Evolutionary conservation across 2,888 invertebrate species (phyloP), one percentile per base, ranked within the genome.

Genomic region (Plutella xylostella): DNA sequence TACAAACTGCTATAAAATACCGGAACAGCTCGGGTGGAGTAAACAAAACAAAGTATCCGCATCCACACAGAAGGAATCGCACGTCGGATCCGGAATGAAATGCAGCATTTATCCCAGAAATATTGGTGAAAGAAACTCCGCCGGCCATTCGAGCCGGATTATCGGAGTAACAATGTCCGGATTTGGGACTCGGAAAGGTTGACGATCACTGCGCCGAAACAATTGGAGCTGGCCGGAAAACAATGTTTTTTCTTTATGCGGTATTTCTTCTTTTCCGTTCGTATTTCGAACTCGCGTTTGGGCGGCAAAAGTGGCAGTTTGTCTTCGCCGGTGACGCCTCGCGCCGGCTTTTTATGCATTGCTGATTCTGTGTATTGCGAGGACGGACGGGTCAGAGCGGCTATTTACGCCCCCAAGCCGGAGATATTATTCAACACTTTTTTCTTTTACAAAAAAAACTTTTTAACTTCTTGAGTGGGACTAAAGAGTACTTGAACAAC

Each of bases 91-190:
- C 25, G 39, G 25, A 39, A 39, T 51, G 45, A 49, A 52, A 49
- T 43, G 49, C 19, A 42, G 42, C 42, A 47, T 47, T 47, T 46
- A 44, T 48, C 42, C 46, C 25, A 50, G 49, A 58, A 60, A 59
- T 56, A 60, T 59, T 55, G 51, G 50, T n/a, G n/a, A n/a, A n/a
- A n/a, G 54, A 49, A 39, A 41, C 51, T 53, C 47, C 54, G 58
- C 58, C 57, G 61, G 61, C 58, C 62, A 62, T 60, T 63, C 60
- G 52, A 49, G 48, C 45, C 42, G 61, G 64, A 62, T 64, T 61
- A 63, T 61, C 60, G 55, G 51, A 46, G 45, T 52, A 54, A 51
- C 53, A 53, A 55, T 52, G 51, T 42, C 51, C 49, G 43, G 52
- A 53, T 53, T 48, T 52, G 50, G 48, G 33, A 40, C 33, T 35